Evolutionary conservation across 1,140 invertebrate genomes (phyloP), one percentile per base, ranked within the genome.

Genomic region (Drosophila carrolli): DNA sequence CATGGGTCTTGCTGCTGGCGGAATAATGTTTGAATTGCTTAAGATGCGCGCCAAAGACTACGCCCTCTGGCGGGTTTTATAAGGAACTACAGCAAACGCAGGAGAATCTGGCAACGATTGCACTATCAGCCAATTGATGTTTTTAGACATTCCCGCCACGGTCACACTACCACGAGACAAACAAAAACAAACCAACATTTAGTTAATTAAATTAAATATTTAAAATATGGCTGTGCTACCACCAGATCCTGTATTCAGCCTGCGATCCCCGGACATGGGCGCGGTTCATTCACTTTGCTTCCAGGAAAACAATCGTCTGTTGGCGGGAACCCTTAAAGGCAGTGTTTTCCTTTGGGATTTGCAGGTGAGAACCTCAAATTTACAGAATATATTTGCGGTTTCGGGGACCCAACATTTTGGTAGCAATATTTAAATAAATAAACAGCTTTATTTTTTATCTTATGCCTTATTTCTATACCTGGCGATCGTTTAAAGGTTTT

Each of bases 321-420:
- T 95, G 83, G 95, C 95, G 75, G 95, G 95, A 55, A 94, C 95
- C 35, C 93, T 95, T 89, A 94, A 94, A 86, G 95, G 95, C 67
- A 94, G 93, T 84, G 94, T 96, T 77, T 95, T 95, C 93, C 94
- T 95, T 88, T 96, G 95, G 95, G 95, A 96, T 92, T 93, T 96
- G 90, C 94, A 95, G 93, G 95, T 96, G 13, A 47, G 14, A 27
- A 16, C n/a, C 8, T 32, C 29, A 32, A 32, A 32, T 32, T 32
- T 7, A 32, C 29, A 7, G 29, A 32, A 32, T 32, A 7, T 32
- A 32, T 32, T 32, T 1, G 29, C 29, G 29, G 29, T 32, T 32
- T 32, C 8, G 8, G 8, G 7, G 5, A 19, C 29, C 5, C 29
- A 32, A 32, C 6, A 32, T 32, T 1, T 4, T 48, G 46, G 19